Base-by-base conservation (phyloP, 2,888 invertebrate genomes). In the Dascillus cervinus region DNA sequence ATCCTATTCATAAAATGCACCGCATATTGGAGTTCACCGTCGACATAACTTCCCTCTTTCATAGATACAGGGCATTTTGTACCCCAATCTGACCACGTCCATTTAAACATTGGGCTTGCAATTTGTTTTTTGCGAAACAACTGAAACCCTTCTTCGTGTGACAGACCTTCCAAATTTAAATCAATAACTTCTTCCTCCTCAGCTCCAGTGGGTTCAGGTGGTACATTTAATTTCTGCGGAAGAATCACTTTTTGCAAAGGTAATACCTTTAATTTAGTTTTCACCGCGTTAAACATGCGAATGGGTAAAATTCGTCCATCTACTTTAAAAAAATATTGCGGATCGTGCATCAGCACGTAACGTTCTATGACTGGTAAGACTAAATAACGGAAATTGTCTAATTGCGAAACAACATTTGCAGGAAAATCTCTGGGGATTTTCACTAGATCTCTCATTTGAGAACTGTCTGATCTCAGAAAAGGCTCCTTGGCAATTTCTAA, bases 11-110 rank as follows among this genome's bases (percentile, higher is more conserved):
- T 67, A 46, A 78, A 77, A 17, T 66, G 62, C 1, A 77, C 72
- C 1, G 74, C 71, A 45, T 66, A 69, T 53, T 72, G 70, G 1
- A 71, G 57, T 27, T 64, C 60, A 11, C 81, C 81, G 14, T 58
- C 49, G 8, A 62, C 47, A 24, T 68, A 61, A 29, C 55, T 58
- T n/a, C 79, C 73, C 37, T 67, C 64, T 42, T 67, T 67, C 44
- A 79, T 64, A 41, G 76, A 71, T 2, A 81, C 76, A 3, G 82
- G 81, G 51, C 82, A 82, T 45, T 70, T 62, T 28, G 66, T 69
- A 20, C 60, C 65, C 77, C 78, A 80, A 24, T 67, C 64, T 3
- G 79, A 78, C 41, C 73, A 53, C 24, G 52, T 51, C 69, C 69
- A 71, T 36, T 60, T 60, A 41, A 61, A 69, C 37, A 49, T 46